Evolutionary conservation across 2,113 vertebrate species (phyloP).

Genomic region (Etheostoma cragini): DNA sequence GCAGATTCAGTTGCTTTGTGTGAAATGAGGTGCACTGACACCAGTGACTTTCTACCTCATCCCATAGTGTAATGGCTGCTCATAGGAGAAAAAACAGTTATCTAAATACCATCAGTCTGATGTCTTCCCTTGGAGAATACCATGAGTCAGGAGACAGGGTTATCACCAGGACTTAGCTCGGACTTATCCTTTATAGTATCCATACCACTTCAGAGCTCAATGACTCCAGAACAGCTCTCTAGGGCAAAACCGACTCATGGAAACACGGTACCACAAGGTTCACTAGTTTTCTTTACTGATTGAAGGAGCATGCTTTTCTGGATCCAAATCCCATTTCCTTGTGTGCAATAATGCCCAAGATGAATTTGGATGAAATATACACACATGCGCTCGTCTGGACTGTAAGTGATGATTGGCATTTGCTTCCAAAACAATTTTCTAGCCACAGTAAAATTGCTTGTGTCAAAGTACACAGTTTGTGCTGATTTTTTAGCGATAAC

Average conservation of each 20-base stretch:
- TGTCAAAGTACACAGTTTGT: slow-evolving; percentile 47
- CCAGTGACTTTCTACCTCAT: slow-evolving; percentile 35
- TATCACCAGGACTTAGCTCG: slow-evolving; percentile 43
- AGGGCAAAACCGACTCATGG: slow-evolving; percentile 44
- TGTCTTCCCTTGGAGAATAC: slow-evolving; percentile 37
- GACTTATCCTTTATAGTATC: slow-evolving; percentile 44
- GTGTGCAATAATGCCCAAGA: slow-evolving; percentile 42
- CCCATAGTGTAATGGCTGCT: slow-evolving; percentile 31
- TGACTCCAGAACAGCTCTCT: slow-evolving; percentile 28
- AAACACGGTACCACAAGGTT: slow-evolving; percentile 42
- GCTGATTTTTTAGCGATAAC: slow-evolving; percentile 1
- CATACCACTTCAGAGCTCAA: slow-evolving; percentile 48
- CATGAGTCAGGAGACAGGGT: slow-evolving; percentile 31
- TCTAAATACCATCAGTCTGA: slow-evolving; percentile 67
- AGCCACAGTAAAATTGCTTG: slow-evolving; percentile 26
- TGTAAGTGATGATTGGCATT: slow-evolving; percentile 24
- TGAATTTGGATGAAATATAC: slow-evolving; percentile 36
- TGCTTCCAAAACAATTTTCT: slow-evolving; percentile 44
- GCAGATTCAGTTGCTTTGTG: slow-evolving; percentile 38
- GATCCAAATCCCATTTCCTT: slow-evolving; percentile 34
- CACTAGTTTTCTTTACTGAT: slow-evolving; percentile 55
- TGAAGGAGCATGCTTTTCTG: slow-evolving; percentile 49
- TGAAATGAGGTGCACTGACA: slow-evolving; percentile 42
- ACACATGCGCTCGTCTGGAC: slow-evolving; percentile 22
- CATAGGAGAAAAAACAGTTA: slow-evolving; percentile 38